Conservation (phyloP, 64 coral and sea anemone species). For the Cladopsammia gracilis region DNA sequence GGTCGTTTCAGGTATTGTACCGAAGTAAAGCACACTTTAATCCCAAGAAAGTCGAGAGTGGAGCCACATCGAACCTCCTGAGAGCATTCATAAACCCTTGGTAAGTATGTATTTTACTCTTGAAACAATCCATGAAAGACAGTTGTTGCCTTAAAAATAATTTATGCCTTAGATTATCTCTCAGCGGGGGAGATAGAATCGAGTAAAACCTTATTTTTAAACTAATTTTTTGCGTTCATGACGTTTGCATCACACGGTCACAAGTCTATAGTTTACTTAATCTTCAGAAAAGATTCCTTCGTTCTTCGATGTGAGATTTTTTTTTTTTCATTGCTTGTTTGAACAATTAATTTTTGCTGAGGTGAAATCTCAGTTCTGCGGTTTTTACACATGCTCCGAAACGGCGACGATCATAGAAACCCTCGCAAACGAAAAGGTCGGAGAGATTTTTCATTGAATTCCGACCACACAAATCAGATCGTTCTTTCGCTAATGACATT, state of each 20-base stretch:
- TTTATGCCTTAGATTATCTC: constrained; percentile 1
- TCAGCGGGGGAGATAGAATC: not conserved
- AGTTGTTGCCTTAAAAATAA: not conserved
- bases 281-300: not conserved
- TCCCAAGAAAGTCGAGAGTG: not conserved
- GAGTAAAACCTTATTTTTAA: not conserved
- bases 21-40: not conserved
- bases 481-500: too few species aligned
- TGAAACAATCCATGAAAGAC: not conserved
- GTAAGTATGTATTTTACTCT: not conserved
- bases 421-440: too few species aligned
- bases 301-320: not conserved
- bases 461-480: too few species aligned
- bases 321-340: not conserved
- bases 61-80: not conserved
- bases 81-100: not conserved
- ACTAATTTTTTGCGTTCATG: not conserved
- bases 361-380: too few species aligned
- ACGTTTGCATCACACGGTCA: not conserved
- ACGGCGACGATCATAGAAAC: too few species aligned
- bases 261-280: not conserved
- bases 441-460: too few species aligned
- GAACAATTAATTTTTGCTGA: too few species aligned
- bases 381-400: too few species aligned
- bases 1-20: not conserved